Evolutionary conservation across 2,888 invertebrate species (phyloP).

Genomic region (Noctuana brunneofusca): DNA sequence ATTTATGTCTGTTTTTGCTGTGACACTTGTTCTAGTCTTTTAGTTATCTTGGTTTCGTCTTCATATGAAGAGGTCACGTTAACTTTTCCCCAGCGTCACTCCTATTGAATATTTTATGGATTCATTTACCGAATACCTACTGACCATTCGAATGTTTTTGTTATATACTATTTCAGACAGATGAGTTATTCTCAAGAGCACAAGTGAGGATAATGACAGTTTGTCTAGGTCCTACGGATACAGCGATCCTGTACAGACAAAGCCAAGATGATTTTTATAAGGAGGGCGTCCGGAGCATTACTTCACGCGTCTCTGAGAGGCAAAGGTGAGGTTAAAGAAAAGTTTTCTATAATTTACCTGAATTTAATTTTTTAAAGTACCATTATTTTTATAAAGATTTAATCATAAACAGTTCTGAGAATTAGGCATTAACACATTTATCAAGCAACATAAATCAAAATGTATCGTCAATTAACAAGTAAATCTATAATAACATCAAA

Average conservation of each 20-base stretch:
- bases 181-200: conserved; percentile 51
- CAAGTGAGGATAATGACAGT: conserved; percentile 67
- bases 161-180: conserved; percentile 48
- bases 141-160: no score
- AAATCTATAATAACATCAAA: not conserved
- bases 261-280: conserved; percentile 55
- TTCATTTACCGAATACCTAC: no score
- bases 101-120: no score
- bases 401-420: no score
- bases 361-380: no score
- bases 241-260: conserved; percentile 62
- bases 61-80: no score
- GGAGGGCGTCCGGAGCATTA: conserved; percentile 46
- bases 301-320: conserved; percentile 54
- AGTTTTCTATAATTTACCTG: not conserved
- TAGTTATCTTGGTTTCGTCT: no score
- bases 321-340: conserved; percentile 61
- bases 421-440: no score
- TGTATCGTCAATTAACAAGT: not conserved
- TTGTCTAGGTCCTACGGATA: conserved; percentile 74
- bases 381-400: no score
- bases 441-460: not conserved
- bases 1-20: no score
- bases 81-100: no score
- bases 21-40: no score